Conservation (phyloP, 2,797 vertebrate genomes). For the Rachycentron canadum region DNA sequence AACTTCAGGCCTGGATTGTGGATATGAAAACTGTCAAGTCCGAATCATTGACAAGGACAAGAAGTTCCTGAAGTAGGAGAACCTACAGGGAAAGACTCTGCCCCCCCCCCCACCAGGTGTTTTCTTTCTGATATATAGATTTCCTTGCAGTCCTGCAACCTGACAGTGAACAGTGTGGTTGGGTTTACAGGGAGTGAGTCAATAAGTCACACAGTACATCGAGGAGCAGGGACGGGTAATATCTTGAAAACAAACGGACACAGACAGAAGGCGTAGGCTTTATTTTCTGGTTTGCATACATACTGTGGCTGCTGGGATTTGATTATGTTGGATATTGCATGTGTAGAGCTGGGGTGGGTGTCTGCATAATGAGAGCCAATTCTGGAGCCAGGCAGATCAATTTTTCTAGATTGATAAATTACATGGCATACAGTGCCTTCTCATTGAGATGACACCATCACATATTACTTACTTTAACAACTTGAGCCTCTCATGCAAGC, state of each 20-base stretch:
- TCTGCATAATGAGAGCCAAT: constrained; percentile 21
- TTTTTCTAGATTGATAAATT: constrained; percentile 49
- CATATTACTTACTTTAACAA: constrained; percentile 2
- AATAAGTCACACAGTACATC: constrained; percentile 58
- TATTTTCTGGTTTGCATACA: constrained; percentile 52
- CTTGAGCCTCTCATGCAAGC: neutral
- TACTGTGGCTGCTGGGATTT: constrained; percentile 33
- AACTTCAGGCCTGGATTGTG: constrained; percentile 57
- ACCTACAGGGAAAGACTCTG: constrained; percentile 38
- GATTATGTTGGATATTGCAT: constrained; percentile 28
- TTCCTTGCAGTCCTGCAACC: constrained; percentile 58
- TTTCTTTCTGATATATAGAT: constrained; percentile 67
- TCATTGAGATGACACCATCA: constrained; percentile 16
- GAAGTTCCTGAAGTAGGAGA: constrained; percentile 48
- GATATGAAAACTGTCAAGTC: constrained; percentile 63
- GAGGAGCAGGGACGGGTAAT: constrained; percentile 30
- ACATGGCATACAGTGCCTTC: constrained; percentile 23
- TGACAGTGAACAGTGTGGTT: constrained; percentile 46
- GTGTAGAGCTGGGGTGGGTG: constrained; percentile 18
- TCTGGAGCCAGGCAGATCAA: constrained; percentile 37
- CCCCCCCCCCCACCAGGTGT: constrained; percentile 24
- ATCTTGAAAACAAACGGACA: constrained; percentile 20
- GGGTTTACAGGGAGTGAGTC: constrained; percentile 44
- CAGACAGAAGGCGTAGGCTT: neutral
- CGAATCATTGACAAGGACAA: constrained; percentile 69